Base-by-base conservation (phyloP, 2,797 vertebrate species). In the Cossypha dichroa region DNA sequence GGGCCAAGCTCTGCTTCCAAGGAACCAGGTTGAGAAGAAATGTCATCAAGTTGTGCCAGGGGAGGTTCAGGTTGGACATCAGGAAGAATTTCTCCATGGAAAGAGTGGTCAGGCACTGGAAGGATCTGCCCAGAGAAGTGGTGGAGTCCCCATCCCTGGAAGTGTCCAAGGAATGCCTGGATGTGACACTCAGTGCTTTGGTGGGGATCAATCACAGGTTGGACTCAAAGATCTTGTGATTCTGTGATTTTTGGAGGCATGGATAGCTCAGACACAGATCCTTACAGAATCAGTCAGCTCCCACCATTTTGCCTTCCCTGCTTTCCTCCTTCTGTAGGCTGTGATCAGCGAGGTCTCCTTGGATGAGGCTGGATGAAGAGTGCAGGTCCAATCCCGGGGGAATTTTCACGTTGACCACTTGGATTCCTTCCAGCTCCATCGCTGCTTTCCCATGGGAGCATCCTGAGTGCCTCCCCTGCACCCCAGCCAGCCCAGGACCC, bases 391-490 rank as follows among this genome's bases (percentile, higher is more conserved):
- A 77, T 75, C 85, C 49, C 29, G 0, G 6, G n/a, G 67, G 83
- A 8, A 58, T 81, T 90, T 69, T 17, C 72, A 9, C 3, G 23
- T 33, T 84, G 88, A 86, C 90, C 88, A 33, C 88, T 84, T 68
- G 77, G 28, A 64, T 31, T 31, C n/a, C 72, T 78, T 84, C 62
- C 88, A 92, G 25, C 84, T 26, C 49, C 69, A 49, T 64, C 45
- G 26, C 52, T 64, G 40, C 19, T 41, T 77, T 68, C 94, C 85
- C 85, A 17, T 0, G 12, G 49, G 90, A 22, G 10, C 60, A 34
- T 12, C 40, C 72, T 88, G 90, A 94, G 68, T 91, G 94, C 85
- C 90, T 93, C 31, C 78, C 85, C 81, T 78, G 55, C 82, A 67
- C 6, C 54, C 41, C 5, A 1, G 59, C 68, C 92, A 85, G 64